Conservation (phyloP, 2,888 invertebrate species). For the Harpalus rufipes region DNA sequence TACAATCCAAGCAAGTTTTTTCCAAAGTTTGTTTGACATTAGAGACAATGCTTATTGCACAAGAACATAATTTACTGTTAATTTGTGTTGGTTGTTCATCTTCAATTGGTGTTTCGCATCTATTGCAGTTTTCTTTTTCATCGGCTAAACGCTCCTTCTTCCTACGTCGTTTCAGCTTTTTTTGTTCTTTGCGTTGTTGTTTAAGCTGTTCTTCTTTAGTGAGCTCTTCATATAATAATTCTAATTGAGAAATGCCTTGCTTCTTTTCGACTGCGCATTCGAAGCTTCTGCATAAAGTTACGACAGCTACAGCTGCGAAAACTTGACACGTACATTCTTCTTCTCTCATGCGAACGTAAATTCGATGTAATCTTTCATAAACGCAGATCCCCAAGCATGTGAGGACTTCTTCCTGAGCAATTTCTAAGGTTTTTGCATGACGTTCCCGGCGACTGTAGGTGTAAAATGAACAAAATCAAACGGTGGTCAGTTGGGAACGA, state of each 20-base stretch:
- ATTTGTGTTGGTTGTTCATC: conserved; percentile 72
- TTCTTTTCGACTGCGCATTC: conserved; percentile 94
- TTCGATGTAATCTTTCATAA: conserved; percentile 92
- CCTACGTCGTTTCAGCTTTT: conserved; percentile 87
- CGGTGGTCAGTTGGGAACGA: conserved; percentile 22
- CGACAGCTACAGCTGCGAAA: conserved; percentile 92
- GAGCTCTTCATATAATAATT: conserved; percentile 92
- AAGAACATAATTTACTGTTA: conserved; percentile 71
- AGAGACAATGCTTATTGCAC: conserved; percentile 61
- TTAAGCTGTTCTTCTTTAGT: conserved; percentile 92
- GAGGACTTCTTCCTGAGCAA: conserved; percentile 97
- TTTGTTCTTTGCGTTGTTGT: conserved; percentile 91
- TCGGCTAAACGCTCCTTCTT: conserved; percentile 84
- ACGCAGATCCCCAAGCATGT: conserved; percentile 96
- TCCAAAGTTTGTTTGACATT: conserved; percentile 57
- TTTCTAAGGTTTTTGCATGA: conserved; percentile 97
- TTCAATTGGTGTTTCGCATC: conserved; percentile 73
- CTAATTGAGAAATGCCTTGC: conserved; percentile 92
- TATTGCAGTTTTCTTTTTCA: conserved; percentile 76
- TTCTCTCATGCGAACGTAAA: conserved; percentile 91
- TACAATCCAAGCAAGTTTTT: conserved; percentile 68
- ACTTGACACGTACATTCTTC: conserved; percentile 97
- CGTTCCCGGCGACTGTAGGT: conserved; percentile 87
- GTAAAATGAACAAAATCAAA: conserved; percentile 20
- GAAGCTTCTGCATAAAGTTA: conserved; percentile 92